phyloP scores from a whole-genome alignment of 2,888 invertebrate genomes.

The Cepaea hortensis region DNA sequence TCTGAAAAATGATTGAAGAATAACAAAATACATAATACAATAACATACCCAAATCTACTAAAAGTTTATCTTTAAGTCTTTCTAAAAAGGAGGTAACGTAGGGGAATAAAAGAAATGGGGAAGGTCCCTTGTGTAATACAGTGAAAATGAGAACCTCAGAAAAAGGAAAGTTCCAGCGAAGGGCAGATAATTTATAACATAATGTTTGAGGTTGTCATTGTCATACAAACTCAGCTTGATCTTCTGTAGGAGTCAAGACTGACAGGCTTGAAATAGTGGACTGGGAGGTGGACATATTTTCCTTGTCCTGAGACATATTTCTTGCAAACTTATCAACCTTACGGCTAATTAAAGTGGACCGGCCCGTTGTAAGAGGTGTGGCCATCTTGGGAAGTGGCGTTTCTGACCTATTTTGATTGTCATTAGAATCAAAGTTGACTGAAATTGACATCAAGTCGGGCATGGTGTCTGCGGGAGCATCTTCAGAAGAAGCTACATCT shows the following conservation, averaged over 20 bases:
- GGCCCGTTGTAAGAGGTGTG: slow-evolving; percentile 68
- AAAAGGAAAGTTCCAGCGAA: not conserved
- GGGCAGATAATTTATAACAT: not conserved
- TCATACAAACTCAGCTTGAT: slow-evolving; percentile 45
- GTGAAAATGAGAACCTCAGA: not conserved
- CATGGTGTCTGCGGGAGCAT: slow-evolving; percentile 40
- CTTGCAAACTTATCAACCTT: slow-evolving; percentile 27
- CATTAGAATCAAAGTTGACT: slow-evolving; percentile 53
- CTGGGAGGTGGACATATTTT: slow-evolving; percentile 44
- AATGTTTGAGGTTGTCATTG: not conserved
- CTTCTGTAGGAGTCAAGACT: slow-evolving; percentile 35
- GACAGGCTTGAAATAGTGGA: slow-evolving; percentile 27
- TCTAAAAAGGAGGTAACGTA: not conserved
- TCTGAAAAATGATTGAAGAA: not conserved
- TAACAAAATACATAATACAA: not conserved
- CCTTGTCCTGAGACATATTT: slow-evolving; percentile 43
- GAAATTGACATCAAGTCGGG: slow-evolving; percentile 36
- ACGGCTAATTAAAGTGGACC: slow-evolving; percentile 63
- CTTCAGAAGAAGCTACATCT: slow-evolving; percentile 24
- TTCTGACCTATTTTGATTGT: slow-evolving; percentile 57
- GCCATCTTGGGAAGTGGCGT: slow-evolving; percentile 65
- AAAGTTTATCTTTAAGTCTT: not conserved
- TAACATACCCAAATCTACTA: not conserved
- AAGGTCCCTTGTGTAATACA: not conserved
- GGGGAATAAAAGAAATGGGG: not conserved